Evolutionary conservation across 2,113 vertebrate genomes (phyloP).

Genomic region (Prunella fulvescens): DNA sequence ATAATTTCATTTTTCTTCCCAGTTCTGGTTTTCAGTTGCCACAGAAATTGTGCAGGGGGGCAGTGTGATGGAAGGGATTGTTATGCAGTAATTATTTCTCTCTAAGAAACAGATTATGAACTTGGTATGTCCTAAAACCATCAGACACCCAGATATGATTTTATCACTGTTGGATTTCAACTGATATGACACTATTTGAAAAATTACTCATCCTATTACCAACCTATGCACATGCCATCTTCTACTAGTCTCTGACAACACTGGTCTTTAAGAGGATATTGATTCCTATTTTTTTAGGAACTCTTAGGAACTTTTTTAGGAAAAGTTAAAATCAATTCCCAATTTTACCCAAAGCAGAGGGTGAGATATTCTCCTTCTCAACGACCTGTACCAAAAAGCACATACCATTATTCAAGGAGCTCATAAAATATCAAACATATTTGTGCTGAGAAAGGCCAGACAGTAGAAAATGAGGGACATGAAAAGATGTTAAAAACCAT

Average conservation of each 20-base stretch:
- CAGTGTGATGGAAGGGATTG: not conserved
- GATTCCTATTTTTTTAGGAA: not conserved
- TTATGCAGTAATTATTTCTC: not conserved
- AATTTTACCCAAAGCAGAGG: not conserved
- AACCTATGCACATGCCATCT: not conserved
- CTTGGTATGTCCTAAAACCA: not conserved
- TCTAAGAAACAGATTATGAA: not conserved
- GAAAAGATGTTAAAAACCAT: not conserved
- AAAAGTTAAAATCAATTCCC: not conserved
- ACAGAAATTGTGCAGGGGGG: not conserved
- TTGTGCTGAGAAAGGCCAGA: not conserved
- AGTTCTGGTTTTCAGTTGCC: not conserved
- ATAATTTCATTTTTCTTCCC: not conserved
- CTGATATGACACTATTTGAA: not conserved
- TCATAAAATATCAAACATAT: not conserved
- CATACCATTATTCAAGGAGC: rapidly evolving
- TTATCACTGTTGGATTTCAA: not conserved
- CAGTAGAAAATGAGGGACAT: not conserved
- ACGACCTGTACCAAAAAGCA: not conserved
- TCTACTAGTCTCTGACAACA: not conserved
- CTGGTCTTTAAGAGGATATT: not conserved
- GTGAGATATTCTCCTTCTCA: not conserved
- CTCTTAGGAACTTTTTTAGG: not conserved
- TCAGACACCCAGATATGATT: not conserved
- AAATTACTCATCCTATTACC: not conserved